A percentile compares a stretch with the other conserved stretches of the same genome.
Conservation (phyloP, 2,113 vertebrate species). For the Xiphorhynchus elegans region DNA sequence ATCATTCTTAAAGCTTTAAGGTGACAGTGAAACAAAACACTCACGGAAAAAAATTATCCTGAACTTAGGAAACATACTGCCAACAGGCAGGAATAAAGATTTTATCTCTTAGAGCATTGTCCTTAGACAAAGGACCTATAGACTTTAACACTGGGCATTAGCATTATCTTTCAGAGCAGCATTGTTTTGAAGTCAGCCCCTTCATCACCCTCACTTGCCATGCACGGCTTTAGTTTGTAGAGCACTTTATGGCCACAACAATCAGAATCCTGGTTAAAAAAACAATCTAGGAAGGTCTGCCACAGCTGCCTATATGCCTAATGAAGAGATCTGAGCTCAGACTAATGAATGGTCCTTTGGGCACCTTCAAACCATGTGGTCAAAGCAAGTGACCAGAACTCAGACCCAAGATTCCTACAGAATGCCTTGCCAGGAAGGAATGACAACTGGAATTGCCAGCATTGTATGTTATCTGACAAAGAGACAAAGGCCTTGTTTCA, state of each 20-base stretch:
- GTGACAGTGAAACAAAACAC: neutral
- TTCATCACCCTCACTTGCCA: neutral
- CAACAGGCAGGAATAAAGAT: neutral
- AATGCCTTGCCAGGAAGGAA: neutral
- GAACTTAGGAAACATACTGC: neutral
- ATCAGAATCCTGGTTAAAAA: neutral
- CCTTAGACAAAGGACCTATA: neutral
- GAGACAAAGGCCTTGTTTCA: neutral
- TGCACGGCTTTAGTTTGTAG: neutral
- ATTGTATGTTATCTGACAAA: neutral
- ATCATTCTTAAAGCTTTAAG: neutral
- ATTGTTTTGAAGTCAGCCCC: neutral
- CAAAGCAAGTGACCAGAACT: neutral
- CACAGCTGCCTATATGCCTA: fast-evolving
- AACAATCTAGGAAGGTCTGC: neutral
- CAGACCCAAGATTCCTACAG: neutral
- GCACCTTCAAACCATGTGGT: neutral
- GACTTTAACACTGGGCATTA: neutral
- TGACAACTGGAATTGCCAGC: neutral
- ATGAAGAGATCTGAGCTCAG: neutral
- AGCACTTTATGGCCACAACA: neutral
- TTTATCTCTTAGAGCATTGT: neutral
- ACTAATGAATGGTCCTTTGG: neutral
- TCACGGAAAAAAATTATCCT: neutral
- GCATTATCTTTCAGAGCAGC: neutral